These are phyloP conservation scores for Diuraphis noxia DNA, from an alignment of 1,140 invertebrate genomes.

Conservation along the genomic window DNA sequence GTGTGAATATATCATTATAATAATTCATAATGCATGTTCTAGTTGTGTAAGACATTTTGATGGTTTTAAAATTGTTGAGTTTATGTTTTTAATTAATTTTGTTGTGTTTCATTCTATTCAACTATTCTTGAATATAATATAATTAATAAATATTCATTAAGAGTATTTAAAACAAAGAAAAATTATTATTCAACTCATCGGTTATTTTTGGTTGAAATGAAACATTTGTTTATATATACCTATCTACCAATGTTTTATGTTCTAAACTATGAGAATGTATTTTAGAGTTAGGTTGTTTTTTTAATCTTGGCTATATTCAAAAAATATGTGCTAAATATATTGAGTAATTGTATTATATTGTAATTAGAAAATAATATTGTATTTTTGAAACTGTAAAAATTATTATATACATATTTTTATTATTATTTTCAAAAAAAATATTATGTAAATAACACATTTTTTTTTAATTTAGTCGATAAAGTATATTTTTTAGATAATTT, in stretches of 20 bases:
- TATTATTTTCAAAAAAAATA: neutral
- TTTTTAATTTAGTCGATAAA: neutral
- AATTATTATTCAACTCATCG: neutral
- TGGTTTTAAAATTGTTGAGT: neutral
- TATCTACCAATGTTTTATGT: neutral
- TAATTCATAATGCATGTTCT: neutral
- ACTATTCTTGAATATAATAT: neutral
- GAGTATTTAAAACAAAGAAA: neutral
- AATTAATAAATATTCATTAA: neutral
- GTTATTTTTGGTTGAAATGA: neutral
- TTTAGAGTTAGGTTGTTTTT: neutral
- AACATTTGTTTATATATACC: neutral
- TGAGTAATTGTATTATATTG: neutral
- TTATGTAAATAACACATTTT: neutral
- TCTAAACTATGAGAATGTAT: neutral
- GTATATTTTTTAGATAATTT: neutral
- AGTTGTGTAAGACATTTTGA: neutral
- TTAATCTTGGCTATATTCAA: neutral
- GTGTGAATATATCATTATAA: neutral
- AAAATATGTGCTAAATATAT: neutral
- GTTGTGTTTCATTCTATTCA: neutral
- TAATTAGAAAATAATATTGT: neutral
- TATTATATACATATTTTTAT: neutral
- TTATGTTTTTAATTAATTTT: neutral
- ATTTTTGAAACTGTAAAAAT: neutral